Conservation (phyloP, 1,140 invertebrate genomes). For the Adelges cooleyi region DNA sequence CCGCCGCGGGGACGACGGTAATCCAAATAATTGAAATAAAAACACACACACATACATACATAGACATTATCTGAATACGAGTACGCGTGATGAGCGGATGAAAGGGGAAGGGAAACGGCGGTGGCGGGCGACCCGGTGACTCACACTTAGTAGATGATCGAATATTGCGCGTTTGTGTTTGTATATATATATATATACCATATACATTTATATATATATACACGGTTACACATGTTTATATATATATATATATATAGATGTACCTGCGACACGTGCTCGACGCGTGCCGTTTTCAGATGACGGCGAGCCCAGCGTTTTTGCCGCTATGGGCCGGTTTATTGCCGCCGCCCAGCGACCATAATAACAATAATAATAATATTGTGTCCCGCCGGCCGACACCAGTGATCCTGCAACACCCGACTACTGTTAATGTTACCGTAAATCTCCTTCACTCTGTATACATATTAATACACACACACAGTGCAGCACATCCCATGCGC, state of each 20-base stretch:
- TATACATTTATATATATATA: not conserved
- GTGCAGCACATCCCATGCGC: too few species aligned
- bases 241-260: not conserved
- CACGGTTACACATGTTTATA: not conserved
- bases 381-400: too few species aligned
- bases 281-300: not conserved
- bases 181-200: not conserved
- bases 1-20: not conserved
- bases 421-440: too few species aligned
- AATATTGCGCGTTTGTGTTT: not conserved
- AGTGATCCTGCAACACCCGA: too few species aligned
- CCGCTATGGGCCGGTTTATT: too few species aligned
- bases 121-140: not conserved
- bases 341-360: too few species aligned
- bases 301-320: not conserved
- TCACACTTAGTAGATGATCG: not conserved
- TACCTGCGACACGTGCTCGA: slow-evolving; percentile 15
- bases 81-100: not conserved
- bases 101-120: not conserved
- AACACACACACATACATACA: not conserved
- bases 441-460: too few species aligned
- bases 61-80: not conserved
- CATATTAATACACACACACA: too few species aligned
- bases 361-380: too few species aligned
- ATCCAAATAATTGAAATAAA: slow-evolving; percentile 23